These are phyloP conservation scores for Spilarctia lutea DNA, from an alignment of 2,888 invertebrate genomes.

Conservation along the genomic window DNA sequence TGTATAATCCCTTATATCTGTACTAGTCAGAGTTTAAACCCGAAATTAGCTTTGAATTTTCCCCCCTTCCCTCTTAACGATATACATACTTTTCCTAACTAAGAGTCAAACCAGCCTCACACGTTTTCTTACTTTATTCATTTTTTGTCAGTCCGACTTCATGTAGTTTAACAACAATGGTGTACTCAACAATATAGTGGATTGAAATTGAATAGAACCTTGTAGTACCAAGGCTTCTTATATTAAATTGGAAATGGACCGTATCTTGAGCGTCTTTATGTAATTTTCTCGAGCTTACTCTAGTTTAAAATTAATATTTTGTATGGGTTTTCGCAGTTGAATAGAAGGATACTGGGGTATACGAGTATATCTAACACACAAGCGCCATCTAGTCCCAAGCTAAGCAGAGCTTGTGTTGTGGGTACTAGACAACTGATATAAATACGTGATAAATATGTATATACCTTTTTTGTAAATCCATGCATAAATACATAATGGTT, in stretches of 20 bases:
- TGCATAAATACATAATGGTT: background rate
- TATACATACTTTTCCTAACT: too few species aligned
- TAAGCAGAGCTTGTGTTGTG: too few species aligned
- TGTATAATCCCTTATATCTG: too few species aligned
- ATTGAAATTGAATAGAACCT: background rate
- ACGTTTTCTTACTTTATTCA: background rate
- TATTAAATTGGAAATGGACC: background rate
- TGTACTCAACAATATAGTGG: background rate
- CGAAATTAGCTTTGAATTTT: too few species aligned
- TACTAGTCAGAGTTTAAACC: too few species aligned
- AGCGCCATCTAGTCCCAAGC: too few species aligned
- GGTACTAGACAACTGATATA: too few species aligned
- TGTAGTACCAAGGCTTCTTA: background rate
- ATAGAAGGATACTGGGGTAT: background rate
- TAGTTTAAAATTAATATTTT: background rate
- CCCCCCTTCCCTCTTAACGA: too few species aligned
- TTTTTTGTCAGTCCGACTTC: background rate
- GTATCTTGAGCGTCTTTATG: background rate
- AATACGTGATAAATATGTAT: too few species aligned
- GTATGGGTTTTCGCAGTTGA: background rate
- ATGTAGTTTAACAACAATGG: background rate
- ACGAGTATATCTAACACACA: too few species aligned
- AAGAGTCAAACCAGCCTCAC: too few species aligned
- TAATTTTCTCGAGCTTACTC: background rate
- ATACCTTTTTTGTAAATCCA: too few species aligned